A percentile compares a stretch with the other conserved stretches of the same genome.
phyloP scores from a whole-genome alignment of 2,888 invertebrate species.

The Xiphydria camelus region DNA sequence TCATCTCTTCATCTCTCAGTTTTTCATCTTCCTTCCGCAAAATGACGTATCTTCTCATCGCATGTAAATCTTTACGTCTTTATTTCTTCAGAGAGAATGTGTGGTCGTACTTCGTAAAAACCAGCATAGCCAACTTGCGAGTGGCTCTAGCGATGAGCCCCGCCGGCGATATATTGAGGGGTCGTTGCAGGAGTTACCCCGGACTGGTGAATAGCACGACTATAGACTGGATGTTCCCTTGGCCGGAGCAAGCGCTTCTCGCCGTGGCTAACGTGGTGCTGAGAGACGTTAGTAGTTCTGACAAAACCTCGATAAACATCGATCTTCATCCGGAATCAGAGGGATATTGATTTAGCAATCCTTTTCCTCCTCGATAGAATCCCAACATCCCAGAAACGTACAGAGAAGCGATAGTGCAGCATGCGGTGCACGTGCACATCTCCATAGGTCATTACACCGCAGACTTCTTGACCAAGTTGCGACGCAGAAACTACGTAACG shows the following conservation, averaged over 20 bases:
- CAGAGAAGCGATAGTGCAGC: slow-evolving; percentile 74
- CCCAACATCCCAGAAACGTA: slow-evolving; percentile 69
- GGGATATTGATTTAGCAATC: slow-evolving; percentile 11
- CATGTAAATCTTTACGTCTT: background rate
- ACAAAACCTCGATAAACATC: slow-evolving; percentile 9
- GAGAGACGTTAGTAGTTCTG: slow-evolving; percentile 69
- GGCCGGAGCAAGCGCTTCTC: slow-evolving; percentile 87
- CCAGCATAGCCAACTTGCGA: slow-evolving; percentile 82
- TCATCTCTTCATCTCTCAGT: too few species aligned
- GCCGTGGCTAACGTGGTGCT: slow-evolving; percentile 87
- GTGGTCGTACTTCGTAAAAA: slow-evolving; percentile 82
- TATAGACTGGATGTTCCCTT: slow-evolving; percentile 93
- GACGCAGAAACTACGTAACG: slow-evolving; percentile 85
- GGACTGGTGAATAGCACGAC: slow-evolving; percentile 90
- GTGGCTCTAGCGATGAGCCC: slow-evolving; percentile 92
- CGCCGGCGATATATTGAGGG: slow-evolving; percentile 78
- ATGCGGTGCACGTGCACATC: slow-evolving; percentile 85
- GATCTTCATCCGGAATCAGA: background rate
- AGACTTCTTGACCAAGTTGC: slow-evolving; percentile 73
- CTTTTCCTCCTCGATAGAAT: slow-evolving; percentile 57
- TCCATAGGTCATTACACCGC: slow-evolving; percentile 72
- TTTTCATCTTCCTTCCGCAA: too few species aligned
- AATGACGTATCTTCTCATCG: background rate
- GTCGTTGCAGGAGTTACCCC: slow-evolving; percentile 87
- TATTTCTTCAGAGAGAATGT: slow-evolving; percentile 70